phyloP scores from a whole-genome alignment of 2,888 invertebrate species.

The Caradrina kadenii region DNA sequence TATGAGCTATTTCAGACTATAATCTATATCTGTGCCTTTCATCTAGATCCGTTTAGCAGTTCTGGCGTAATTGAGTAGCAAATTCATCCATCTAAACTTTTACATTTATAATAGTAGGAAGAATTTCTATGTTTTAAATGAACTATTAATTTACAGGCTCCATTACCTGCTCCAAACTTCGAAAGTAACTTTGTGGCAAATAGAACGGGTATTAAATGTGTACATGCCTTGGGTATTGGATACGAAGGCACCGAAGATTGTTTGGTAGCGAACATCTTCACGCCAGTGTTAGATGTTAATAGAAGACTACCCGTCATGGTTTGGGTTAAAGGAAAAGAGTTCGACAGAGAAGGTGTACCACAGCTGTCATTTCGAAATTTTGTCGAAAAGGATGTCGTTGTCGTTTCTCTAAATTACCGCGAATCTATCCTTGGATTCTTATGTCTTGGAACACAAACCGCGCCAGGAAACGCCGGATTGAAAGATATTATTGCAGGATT shows the following conservation, averaged over 20 bases:
- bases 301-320: slow-evolving; percentile 81
- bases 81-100: too few relatives aligned
- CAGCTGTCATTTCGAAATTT: slow-evolving; percentile 91
- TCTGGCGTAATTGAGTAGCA: too few relatives aligned
- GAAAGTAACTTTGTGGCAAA: slow-evolving; percentile 76
- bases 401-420: slow-evolving; percentile 93
- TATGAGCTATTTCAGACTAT: too few relatives aligned
- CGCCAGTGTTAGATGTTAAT: slow-evolving; percentile 68
- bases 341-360: slow-evolving; percentile 72
- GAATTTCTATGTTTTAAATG: too few relatives aligned
- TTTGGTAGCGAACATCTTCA: slow-evolving; percentile 79
- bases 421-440: slow-evolving; percentile 94
- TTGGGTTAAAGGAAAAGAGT: slow-evolving; percentile 85
- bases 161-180: slow-evolving; percentile 77
- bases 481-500: slow-evolving; percentile 96
- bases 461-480: slow-evolving; percentile 96
- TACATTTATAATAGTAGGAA: too few relatives aligned
- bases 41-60: too few relatives aligned
- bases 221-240: slow-evolving; percentile 76
- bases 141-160: slow-evolving; percentile 75
- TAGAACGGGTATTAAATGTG: slow-evolving; percentile 79
- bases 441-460: slow-evolving; percentile 90
- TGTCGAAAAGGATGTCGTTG: slow-evolving; percentile 92
- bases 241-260: slow-evolving; percentile 87
- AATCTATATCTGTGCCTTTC: too few relatives aligned